Base-by-base conservation (phyloP, 2,888 invertebrate genomes). In the Psococerastis gibbosa region DNA sequence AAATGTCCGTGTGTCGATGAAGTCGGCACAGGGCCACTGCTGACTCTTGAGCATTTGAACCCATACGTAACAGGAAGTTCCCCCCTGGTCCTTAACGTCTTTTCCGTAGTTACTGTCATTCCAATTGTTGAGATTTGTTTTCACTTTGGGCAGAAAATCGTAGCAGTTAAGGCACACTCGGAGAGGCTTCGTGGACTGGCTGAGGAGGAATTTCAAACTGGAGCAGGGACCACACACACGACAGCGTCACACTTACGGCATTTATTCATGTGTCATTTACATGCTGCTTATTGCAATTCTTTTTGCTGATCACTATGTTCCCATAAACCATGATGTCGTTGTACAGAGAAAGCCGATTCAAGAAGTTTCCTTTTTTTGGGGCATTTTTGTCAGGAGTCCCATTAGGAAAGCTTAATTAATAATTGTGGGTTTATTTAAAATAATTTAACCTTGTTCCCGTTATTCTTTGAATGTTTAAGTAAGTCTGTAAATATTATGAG, bases 391-490 rank as follows among this genome's bases (percentile, higher is more conserved):
- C n/a, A n/a, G n/a, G n/a, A n/a, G n/a, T n/a, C n/a, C n/a, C n/a
- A n/a, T n/a, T n/a, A n/a, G n/a, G n/a, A n/a, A n/a, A n/a, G n/a
- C n/a, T n/a, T n/a, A n/a, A n/a, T n/a, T n/a, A n/a, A 99, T 15
- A 99, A 73, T n/a, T n/a, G n/a, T n/a, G n/a, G n/a, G n/a, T n/a
- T n/a, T n/a, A n/a, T n/a, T n/a, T n/a, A n/a, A n/a, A 62, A 95
- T 99, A 66, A 99, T 98, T 60, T 98, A 97, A 18, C 98, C 70
- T 8, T 92, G 83, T 65, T 99, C 99, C 4, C 95, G 88, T 62
- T 94, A 92, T 62, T 99, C 99, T 45, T 98, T 74, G 61, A 98
- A 98, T 87, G 98, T 92, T 71, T 99, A 99, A 49, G 95, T 94
- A 47, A 98, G 65, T 42, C 97, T 92, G n/a, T n/a, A n/a, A n/a